Evolutionary conservation across 2,797 vertebrate genomes (phyloP).

Genomic region (Poecilia wingei): DNA sequence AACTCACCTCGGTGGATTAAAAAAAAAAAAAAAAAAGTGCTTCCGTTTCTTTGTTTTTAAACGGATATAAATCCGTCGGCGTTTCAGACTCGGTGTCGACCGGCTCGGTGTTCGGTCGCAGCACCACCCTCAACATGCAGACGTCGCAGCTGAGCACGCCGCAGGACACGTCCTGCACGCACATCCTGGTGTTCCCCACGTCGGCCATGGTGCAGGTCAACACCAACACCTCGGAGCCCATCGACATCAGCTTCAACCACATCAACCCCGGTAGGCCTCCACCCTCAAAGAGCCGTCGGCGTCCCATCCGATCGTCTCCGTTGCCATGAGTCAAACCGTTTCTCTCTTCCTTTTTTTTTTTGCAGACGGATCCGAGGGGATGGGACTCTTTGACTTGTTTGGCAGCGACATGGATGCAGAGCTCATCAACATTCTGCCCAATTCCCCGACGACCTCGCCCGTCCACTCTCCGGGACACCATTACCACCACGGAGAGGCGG

Average conservation of each 20-base stretch:
- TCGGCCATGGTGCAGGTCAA: constrained; percentile 90
- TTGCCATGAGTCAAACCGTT: background rate
- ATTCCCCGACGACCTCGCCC: constrained; percentile 93
- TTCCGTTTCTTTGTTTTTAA: background rate
- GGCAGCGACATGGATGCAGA: constrained; percentile 96
- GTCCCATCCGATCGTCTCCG: background rate
- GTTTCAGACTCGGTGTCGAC: constrained; percentile 94
- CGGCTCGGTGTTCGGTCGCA: constrained; percentile 97
- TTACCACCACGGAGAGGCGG: constrained; percentile 94
- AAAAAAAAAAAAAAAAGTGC: background rate
- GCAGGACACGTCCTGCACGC: constrained; percentile 98
- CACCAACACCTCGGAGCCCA: constrained; percentile 88
- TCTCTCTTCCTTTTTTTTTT: no score
- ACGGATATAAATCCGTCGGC: background rate
- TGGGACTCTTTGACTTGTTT: constrained; percentile 94
- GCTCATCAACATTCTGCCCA: constrained; percentile 96
- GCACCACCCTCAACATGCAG: constrained; percentile 98
- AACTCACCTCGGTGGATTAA: background rate
- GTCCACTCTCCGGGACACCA: constrained; percentile 95
- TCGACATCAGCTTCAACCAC: constrained; percentile 95
- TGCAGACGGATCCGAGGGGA: constrained; percentile 92
- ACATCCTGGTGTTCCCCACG: constrained; percentile 85
- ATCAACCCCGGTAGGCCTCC: constrained; percentile 82
- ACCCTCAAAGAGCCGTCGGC: background rate
- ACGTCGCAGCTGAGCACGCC: constrained; percentile 97